Base-by-base conservation (phyloP, 2,888 invertebrate genomes). In the Microctonus hyperodae region DNA sequence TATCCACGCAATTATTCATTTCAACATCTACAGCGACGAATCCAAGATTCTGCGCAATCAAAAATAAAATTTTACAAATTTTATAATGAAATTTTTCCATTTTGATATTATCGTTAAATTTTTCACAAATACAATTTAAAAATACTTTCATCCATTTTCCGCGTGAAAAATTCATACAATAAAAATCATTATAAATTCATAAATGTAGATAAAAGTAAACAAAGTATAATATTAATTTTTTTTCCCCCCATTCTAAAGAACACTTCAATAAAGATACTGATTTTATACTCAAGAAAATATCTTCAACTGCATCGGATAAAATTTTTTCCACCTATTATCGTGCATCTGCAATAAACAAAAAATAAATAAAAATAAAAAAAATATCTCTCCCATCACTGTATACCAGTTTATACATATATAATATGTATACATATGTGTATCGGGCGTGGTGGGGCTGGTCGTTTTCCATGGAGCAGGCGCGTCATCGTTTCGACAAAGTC, bases 361-460 rank as follows among this genome's bases (percentile, higher is more conserved):
- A 56, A 33, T 16, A 33, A n/a, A 33, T 13, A 31, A 16, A 23
- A 16, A 37, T 22, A 22, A 35, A 37, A 37, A 53, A 28, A 28
- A 28, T 7, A 7, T 44, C 44, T 44, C 6, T 3, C 16, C 44
- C 44, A 44, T 44, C 16, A 16, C 20, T 20, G 20, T n/a, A 23
- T 25, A 58, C 58, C 35, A 23, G 37, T n/a, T 23, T 58, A 22
- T 23, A 23, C 37, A 13, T 44, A 44, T 59, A 48, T n/a, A 16
- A 16, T 44, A 44, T 44, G n/a, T n/a, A n/a, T n/a, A n/a, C n/a
- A n/a, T 28, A 33, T 28, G 51, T 33, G 50, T 33, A 23, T 53
- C 16, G 51, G 61, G 50, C 11, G 35, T 35, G 62, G 62, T 62
- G 62, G 62, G 62, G 62, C 51, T 62, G 35, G 53, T 53, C 13